Evolutionary conservation across 2,888 invertebrate genomes (phyloP), one percentile per base, ranked within the genome.

Genomic region (Chaetogeoica ovagalla): DNA sequence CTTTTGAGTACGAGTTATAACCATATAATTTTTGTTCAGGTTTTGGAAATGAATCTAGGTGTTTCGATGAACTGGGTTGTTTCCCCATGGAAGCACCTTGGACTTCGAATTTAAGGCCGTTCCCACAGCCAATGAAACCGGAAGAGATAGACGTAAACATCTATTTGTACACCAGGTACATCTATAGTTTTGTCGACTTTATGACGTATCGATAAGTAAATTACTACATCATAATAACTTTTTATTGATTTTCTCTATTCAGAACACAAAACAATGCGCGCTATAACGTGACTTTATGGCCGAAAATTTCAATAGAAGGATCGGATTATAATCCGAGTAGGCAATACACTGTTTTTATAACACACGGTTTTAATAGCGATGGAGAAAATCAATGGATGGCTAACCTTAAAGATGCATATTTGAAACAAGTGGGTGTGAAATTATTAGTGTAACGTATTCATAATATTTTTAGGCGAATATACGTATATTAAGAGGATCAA

Each of bases 311-410:
- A 37, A 65, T 91, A 17, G 88, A 89, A 81, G 89, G 89, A 87
- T 88, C 89, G 0, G 89, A 90, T 83, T 91, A 89, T 84, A 85
- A 88, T 52, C 73, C 82, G 6, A 69, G 76, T 0, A 81, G 84
- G 19, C 37, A 75, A 1, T 82, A 57, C 82, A 91, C 91, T 0
- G 86, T 90, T 19, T 85, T 91, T 84, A 90, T 91, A 39, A 88
- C 90, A 0, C 91, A 91, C 83, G 91, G 91, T 0, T 91, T 91
- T 83, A 88, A 90, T 86, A 89, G 90, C 75, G 88, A 88, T 83
- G 89, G 90, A 81, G 87, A 89, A 82, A 88, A 88, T 1, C 85
- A 87, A 0, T 91, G 91, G 91, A 88, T 91, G n/a, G 84, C 83
- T 1, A 87, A 89, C 3, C 88, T 91, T 89, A 89, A 89, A 21